phyloP scores from a whole-genome alignment of 2,113 vertebrate species.

The Leptobrachium ailaonicum region DNA sequence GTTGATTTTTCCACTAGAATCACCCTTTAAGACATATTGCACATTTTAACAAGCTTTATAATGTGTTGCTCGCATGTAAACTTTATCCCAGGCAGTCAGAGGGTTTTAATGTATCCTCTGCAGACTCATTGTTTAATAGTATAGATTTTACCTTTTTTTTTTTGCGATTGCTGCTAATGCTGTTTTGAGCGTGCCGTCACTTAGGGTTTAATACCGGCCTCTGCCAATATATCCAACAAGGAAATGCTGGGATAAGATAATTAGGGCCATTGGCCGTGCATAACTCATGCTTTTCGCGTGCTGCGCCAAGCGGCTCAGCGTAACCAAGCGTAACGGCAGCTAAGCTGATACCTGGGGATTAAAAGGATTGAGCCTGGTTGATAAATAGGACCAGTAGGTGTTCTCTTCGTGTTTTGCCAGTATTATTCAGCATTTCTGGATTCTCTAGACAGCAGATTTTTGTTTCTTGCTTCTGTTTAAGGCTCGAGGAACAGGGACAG shows the following conservation, averaged over 20 bases:
- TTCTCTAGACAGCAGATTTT: too few relatives aligned
- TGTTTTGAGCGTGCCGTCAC: neutral
- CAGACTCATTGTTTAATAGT: neutral
- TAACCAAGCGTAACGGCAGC: neutral
- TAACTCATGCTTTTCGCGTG: neutral
- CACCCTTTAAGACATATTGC: too few relatives aligned
- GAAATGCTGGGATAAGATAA: conserved; percentile 28
- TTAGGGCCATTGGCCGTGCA: conserved; percentile 10
- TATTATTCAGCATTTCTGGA: neutral
- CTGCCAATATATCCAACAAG: neutral
- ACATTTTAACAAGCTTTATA: too few relatives aligned
- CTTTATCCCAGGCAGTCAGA: neutral
- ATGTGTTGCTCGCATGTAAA: too few relatives aligned
- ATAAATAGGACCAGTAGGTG: conserved; percentile 14
- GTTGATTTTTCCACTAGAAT: too few relatives aligned
- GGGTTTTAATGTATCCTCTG: conserved; percentile 8
- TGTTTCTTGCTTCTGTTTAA: too few relatives aligned
- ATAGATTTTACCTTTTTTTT: neutral
- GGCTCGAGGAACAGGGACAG: too few relatives aligned
- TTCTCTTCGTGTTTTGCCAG: neutral
- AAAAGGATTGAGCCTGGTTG: conserved; percentile 10
- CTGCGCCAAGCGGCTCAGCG: neutral
- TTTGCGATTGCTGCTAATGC: conserved; percentile 5
- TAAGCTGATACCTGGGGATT: conserved; percentile 17
- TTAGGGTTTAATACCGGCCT: conserved; percentile 7